phyloP scores from a whole-genome alignment of 2,113 vertebrate genomes.

The Crotalus helleri region DNA sequence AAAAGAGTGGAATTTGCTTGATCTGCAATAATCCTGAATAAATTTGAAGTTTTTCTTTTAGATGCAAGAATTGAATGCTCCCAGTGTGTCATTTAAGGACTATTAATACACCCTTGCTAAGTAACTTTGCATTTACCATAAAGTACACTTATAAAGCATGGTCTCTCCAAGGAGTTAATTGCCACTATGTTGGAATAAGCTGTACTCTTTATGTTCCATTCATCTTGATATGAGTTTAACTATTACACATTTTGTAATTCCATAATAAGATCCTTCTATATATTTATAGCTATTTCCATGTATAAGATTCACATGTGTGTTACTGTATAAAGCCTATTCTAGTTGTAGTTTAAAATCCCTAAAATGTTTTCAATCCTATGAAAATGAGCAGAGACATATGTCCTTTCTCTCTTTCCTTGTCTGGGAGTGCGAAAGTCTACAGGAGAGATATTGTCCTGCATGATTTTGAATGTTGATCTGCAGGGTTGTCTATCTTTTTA shows the following conservation, averaged over 20 bases:
- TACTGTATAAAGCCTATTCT: background rate
- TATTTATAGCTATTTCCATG: background rate
- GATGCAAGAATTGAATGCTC: background rate
- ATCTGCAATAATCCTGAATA: background rate
- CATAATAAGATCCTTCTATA: background rate
- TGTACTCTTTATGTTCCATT: background rate
- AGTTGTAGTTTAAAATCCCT: background rate
- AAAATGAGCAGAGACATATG: background rate
- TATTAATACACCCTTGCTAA: background rate
- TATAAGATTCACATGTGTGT: background rate
- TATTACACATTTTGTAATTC: background rate
- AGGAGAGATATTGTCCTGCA: background rate
- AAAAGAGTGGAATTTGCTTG: constrained; percentile 7
- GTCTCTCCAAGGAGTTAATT: background rate
- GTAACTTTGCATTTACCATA: background rate
- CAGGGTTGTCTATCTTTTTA: background rate
- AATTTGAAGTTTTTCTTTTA: background rate
- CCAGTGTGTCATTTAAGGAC: background rate
- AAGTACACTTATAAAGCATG: background rate
- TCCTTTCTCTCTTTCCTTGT: background rate
- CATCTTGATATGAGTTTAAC: background rate
- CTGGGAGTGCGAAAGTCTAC: background rate
- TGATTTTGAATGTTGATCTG: background rate
- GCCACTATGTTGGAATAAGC: background rate
- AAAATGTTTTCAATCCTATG: background rate